phyloP scores from a whole-genome alignment of 2,113 vertebrate genomes.

The Heterocephalus glaber region DNA sequence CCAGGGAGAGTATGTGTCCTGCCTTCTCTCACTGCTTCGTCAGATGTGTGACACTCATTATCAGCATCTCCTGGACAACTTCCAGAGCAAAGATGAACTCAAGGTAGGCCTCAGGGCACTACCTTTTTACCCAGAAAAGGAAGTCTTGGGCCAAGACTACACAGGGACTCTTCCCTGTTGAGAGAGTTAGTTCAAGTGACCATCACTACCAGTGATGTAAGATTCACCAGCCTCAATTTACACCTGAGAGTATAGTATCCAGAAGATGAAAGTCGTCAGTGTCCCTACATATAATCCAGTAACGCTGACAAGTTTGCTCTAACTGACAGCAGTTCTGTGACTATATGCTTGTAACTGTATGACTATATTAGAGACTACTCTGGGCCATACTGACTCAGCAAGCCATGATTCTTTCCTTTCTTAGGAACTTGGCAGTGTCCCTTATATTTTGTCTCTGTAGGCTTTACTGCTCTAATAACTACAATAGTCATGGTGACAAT shows the following conservation, averaged over 20 bases:
- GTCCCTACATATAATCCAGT: background rate
- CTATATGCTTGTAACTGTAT: background rate
- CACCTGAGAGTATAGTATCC: background rate
- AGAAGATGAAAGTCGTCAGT: background rate
- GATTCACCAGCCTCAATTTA: background rate
- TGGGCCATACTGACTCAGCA: background rate
- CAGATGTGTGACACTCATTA: constrained; percentile 99
- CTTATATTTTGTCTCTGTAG: background rate
- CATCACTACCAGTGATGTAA: background rate
- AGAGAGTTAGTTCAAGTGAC: background rate
- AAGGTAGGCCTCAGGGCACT: constrained; percentile 88
- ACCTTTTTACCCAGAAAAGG: background rate
- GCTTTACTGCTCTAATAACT: background rate
- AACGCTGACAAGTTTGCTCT: background rate
- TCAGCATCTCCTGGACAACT: constrained; percentile 96
- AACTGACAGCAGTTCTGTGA: background rate
- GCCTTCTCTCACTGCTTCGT: constrained; percentile 96
- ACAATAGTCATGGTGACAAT: background rate
- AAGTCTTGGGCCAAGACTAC: background rate
- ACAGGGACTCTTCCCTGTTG: background rate
- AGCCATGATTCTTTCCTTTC: background rate
- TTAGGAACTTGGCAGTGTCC: background rate
- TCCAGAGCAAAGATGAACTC: constrained; percentile 98
- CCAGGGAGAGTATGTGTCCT: constrained; percentile 98
- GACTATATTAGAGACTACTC: background rate